Evolutionary conservation across 2,797 vertebrate species (phyloP).

Genomic region (Cyprinella venusta): DNA sequence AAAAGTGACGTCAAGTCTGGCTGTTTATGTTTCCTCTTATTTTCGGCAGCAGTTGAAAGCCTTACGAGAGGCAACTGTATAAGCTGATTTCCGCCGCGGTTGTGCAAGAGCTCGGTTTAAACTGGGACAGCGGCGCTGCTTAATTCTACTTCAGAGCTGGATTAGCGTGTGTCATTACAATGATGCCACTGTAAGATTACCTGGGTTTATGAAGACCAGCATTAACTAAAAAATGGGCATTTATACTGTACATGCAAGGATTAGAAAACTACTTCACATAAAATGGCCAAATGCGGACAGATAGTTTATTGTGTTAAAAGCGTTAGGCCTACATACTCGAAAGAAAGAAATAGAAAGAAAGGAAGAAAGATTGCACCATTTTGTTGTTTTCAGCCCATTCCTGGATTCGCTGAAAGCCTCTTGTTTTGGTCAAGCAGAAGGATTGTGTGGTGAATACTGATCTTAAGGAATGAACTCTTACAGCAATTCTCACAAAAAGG

Average conservation of each 20-base stretch:
- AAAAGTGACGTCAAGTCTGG: slow-evolving; percentile 25
- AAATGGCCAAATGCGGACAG: neutral
- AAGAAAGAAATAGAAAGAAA: no score
- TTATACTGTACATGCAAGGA: slow-evolving; percentile 1
- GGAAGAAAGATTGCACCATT: neutral
- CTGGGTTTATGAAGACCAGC: slow-evolving; percentile 40
- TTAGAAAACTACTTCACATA: neutral
- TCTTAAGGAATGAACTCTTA: slow-evolving; percentile 13
- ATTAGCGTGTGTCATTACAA: slow-evolving; percentile 60
- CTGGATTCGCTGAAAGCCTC: slow-evolving; percentile 25
- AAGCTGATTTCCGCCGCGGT: slow-evolving; percentile 57
- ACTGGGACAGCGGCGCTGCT: slow-evolving; percentile 57
- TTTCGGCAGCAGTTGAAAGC: slow-evolving; percentile 39
- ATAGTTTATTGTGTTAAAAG: neutral
- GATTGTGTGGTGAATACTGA: slow-evolving; percentile 42
- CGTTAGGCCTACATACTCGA: no score
- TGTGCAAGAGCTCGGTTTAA: slow-evolving; percentile 57
- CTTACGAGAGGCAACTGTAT: slow-evolving; percentile 39
- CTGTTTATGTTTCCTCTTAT: slow-evolving; percentile 2
- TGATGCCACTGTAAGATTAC: slow-evolving; percentile 51
- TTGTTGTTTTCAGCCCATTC: slow-evolving; percentile 16
- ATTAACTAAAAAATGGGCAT: slow-evolving; percentile 43
- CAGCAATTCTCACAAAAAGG: slow-evolving; percentile 20
- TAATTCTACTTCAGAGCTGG: slow-evolving; percentile 56
- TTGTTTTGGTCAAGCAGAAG: neutral